Evolutionary conservation across 2,113 vertebrate species (phyloP), one percentile per base, ranked within the genome.

Genomic region (Sorex araneus): DNA sequence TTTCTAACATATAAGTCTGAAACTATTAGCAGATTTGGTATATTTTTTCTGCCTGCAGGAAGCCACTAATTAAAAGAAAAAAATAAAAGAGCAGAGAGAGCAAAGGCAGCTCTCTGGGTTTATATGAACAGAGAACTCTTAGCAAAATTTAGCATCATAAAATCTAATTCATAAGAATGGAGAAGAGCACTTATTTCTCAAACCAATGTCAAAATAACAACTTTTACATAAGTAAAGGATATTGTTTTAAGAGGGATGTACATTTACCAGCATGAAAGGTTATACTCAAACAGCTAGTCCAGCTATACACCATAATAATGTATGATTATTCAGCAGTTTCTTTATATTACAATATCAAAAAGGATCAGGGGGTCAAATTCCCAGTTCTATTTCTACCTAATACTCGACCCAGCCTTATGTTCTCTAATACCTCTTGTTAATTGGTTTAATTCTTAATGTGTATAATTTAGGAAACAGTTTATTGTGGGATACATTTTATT

Each of bases 391-490:
- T 90, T 92, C 54, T 3, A 64, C 18, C 50, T 69, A 71, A 69
- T 84, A 64, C 18, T 75, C 84, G 36, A 63, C 27, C 67, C 76
- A 36, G 63, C 23, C 12, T 82, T 50, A 74, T 85, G 27, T 30
- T 15, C 16, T 76, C 71, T 34, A 85, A 6, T 79, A 34, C 45
- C 54, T 23, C 23, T 21, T 81, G 4, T 43, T 50, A 45, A 71
- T 69, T 34, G 45, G 57, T 82, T 92, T 84, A 30, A 89, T 67
- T 79, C 63, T 45, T n/a, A 76, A 66, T 57, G 76, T 78, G 30
- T 75, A 63, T 85, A 43, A 79, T 85, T 50, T 70, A 8, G 71
- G 57, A 77, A 93, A 66, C 63, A 93, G 67, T 30, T 60, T 30
- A 89, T 27, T 36, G 19, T 73, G 45, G 27, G 66, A 64, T 21